Evolutionary conservation across 2,797 vertebrate species (phyloP), one percentile per base, ranked within the genome.

Genomic region (Myripristis jacobus): DNA sequence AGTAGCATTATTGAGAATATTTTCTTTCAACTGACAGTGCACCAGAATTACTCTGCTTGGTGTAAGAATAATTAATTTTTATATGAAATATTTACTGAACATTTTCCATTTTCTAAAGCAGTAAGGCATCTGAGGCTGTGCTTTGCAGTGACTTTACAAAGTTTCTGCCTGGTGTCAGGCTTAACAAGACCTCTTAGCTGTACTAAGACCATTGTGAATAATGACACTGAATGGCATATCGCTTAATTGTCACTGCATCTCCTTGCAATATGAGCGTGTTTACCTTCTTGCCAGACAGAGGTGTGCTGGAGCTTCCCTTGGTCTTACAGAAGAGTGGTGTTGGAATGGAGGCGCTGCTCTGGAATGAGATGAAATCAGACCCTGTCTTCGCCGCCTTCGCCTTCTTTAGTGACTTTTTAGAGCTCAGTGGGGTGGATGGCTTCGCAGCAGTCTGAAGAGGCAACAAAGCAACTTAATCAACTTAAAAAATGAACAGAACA

Each of bases 311-410:
- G 38, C 81, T 81, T 89, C 18, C 86, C 71, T 85, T 91, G 12
- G 78, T 93, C 75, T 92, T 96, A 88, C 93, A 95, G 91, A 96
- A 96, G 11, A 95, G 81, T 0, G 95, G 90, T 31, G 92, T 90
- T 1, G 96, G 95, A 24, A 85, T 58, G 2, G 58, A 34, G 15
- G 66, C 22, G 0, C 65, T 69, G 59, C 7, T 85, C 66, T 89
- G 83, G 53, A 91, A 91, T 6, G 41, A 76, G 80, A 88, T n/a
- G 70, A 81, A 77, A 84, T 90, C 77, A 78, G 87, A 72, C 91
- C 91, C 93, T 3, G 90, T 82, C 1, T 27, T 83, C n/a, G 90
- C 80, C 0, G 41, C 36, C 66, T 79, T 92, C 0, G 4, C 5
- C 51, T 77, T 86, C 54, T 89, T 93, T 84, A 86, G 52, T 0